A percentile compares a stretch with the other conserved stretches of the same genome.
Evolutionary conservation across 2,797 vertebrate species (phyloP).

Genomic region (Falco novaeseelandiae): DNA sequence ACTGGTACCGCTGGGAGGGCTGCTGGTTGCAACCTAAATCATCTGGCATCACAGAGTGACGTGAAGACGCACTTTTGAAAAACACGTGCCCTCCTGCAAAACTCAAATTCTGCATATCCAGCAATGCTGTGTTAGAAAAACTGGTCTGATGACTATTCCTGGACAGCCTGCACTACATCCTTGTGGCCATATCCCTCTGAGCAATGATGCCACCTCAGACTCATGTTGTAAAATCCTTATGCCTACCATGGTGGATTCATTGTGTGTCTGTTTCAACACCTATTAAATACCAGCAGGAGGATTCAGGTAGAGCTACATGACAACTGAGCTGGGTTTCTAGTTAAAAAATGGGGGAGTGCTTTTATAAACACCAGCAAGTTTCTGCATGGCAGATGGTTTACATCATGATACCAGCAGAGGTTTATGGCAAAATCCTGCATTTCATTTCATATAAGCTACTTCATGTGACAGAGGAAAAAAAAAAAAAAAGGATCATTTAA

Average conservation of each 20-base stretch:
- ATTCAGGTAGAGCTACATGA: not conserved
- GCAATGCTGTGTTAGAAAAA: not conserved
- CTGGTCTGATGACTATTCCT: fast-evolving
- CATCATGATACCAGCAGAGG: not conserved
- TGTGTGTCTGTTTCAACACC: not conserved
- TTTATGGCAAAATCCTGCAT: not conserved
- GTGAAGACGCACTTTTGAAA: not conserved
- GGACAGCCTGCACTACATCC: not conserved
- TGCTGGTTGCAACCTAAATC: not conserved
- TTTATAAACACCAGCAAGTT: not conserved
- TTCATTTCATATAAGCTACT: not conserved
- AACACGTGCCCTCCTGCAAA: not conserved
- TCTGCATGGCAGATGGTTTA: not conserved
- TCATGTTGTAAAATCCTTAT: not conserved
- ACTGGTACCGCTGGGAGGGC: not conserved
- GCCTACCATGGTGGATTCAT: not conserved
- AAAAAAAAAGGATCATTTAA: not conserved
- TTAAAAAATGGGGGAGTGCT: not conserved
- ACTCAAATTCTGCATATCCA: not conserved
- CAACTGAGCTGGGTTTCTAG: not conserved
- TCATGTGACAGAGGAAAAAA: not conserved
- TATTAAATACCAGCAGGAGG: not conserved
- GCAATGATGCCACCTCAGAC: not conserved
- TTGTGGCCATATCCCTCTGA: not conserved
- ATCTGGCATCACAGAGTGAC: not conserved